Percentiles rank a stretch among this genome's conserved stretches.
Evolutionary conservation across 1,140 invertebrate genomes (phyloP).

Genomic region (Popillia japonica): DNA sequence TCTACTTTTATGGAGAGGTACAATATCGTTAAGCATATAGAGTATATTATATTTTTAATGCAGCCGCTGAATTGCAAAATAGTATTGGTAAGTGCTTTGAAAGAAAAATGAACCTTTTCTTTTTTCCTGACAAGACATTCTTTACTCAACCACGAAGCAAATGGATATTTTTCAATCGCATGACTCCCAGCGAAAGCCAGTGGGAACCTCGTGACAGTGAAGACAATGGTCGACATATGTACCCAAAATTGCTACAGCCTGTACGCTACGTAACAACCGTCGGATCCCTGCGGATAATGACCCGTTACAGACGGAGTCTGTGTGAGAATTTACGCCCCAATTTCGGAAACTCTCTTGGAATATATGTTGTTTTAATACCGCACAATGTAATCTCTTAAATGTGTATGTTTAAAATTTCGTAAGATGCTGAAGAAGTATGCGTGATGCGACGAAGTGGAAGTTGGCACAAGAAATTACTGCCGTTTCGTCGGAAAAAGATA

Average conservation of each 20-base stretch:
- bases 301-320: conserved; percentile 36
- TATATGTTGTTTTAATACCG: conserved; percentile 35
- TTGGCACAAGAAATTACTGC: conserved; percentile 12
- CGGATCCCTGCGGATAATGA: conserved; percentile 37
- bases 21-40: background rate
- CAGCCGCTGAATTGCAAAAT: conserved; percentile 11
- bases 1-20: background rate
- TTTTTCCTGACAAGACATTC: conserved; percentile 24
- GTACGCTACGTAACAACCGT: conserved; percentile 34
- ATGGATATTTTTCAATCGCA: conserved; percentile 32
- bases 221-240: conserved; percentile 42
- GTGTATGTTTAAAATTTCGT: conserved; percentile 35
- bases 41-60: conserved; percentile 3
- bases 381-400: conserved; percentile 24
- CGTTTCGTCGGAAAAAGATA: conserved; percentile 17
- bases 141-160: conserved; percentile 21
- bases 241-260: conserved; percentile 36
- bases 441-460: conserved; percentile 9
- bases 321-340: conserved; percentile 39
- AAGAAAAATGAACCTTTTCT: conserved; percentile 34
- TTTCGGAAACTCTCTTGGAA: conserved; percentile 32
- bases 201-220: conserved; percentile 39
- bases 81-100: conserved; percentile 19
- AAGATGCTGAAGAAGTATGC: conserved; percentile 4
- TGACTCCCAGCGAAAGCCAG: conserved; percentile 32